Evolutionary conservation across 2,797 vertebrate genomes (phyloP), one percentile per base, ranked within the genome.

Genomic region (Menidia menidia): DNA sequence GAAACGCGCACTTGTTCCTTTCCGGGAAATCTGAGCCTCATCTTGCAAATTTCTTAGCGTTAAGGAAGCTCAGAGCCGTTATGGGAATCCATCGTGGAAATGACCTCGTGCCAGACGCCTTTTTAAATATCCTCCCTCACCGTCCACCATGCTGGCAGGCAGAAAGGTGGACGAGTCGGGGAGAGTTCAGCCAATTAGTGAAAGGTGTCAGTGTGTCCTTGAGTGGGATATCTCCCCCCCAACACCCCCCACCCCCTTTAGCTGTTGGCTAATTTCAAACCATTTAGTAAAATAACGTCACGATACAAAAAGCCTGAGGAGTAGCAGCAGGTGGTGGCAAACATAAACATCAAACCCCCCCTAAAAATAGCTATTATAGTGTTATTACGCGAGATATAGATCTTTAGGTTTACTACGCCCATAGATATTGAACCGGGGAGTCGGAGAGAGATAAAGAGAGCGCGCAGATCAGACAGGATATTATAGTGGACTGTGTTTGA

Each of bases 401-500:
- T 25, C 25, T 25, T 25, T 25, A 41, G 18, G 16, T 56, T 18
- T 41, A 25, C 18, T 5, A 19, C 6, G 55, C 19, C 9, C 9
- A 73, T 60, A 75, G 64, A 48, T 65, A 54, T 62, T 64, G 68
- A 66, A 65, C 77, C 63, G 71, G 62, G 68, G 65, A 64, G 56
- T 44, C 39, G 25, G 25, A 25, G 25, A 25, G 25, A 64, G 71
- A 74, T 70, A 19, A 63, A 79, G 75, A 67, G 45, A 45, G 45
- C 10, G 19, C 25, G 57, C 16, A 56, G 66, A 65, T 75, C 78
- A 78, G 83, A 77, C 82, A 88, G 86, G 86, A 89, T 89, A 86
- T 90, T 85, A 85, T 77, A 80, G 81, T 81, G 85, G 75, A 83
- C 74, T 61, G 75, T 74, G 87, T 81, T 87, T 81, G 88, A 84